Evolutionary conservation across 2,888 invertebrate genomes (phyloP), one percentile per base, ranked within the genome.

Genomic region (Villa cingulata): DNA sequence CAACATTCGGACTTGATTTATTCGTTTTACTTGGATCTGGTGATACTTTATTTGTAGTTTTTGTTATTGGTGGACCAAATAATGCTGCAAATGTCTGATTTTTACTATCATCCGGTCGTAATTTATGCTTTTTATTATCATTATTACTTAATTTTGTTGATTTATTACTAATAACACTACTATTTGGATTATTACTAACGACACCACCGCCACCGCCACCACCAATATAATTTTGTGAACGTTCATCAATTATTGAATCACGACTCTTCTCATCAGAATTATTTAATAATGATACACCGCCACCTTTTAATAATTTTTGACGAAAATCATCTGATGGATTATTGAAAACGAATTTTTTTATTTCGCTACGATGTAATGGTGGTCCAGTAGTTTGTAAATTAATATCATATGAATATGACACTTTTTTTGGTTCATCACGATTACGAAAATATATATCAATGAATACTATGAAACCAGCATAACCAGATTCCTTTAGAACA

Each of bases 361-460:
- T 81, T 50, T 86, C 78, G 49, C 77, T 76, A 56, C 79, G 79
- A 60, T 74, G 77, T 50, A 84, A 77, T 4, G 85, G 75, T 41
- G 82, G 80, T 3, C 86, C 86, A 57, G 78, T 78, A 15, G 77
- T 75, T 67, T 87, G 86, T 50, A 96, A 72, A 59, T 80, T 78
- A 54, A 96, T 75, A 68, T 95, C 92, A 73, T 96, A 96, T 46
- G 77, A 74, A 65, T 84, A 84, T 57, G 76, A 74, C 59, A 89
- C 81, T 61, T 83, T 88, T 65, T 86, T 88, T 12, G 91, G 91
- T 62, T 91, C 90, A 66, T 89, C 88, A 64, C 85, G 86, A 66
- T 87, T 92, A 57, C 81, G 86, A 55, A 90, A 74, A 66, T 87
- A 83, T 56, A 96, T 83, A 62, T 94, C 90, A 59, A 96, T 90